Evolutionary conservation across 2,113 vertebrate genomes (phyloP).

Genomic region (Gobius niger): DNA sequence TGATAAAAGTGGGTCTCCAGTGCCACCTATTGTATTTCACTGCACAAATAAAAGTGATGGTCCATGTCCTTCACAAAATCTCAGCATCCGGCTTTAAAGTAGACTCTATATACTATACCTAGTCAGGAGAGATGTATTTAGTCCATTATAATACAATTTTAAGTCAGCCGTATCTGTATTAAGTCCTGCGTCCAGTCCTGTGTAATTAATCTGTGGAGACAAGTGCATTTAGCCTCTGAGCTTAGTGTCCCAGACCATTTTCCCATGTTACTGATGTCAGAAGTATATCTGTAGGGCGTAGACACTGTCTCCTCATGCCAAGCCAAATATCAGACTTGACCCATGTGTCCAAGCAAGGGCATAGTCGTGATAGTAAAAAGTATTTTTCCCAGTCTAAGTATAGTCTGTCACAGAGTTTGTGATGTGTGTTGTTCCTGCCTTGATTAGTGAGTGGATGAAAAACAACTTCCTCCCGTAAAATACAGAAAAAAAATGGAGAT

Average conservation of each 20-base stretch:
- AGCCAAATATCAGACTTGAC: slow-evolving; percentile 66
- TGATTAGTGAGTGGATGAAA: slow-evolving; percentile 13
- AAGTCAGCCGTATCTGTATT: no score
- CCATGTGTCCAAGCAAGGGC: slow-evolving; percentile 30
- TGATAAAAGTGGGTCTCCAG: no score
- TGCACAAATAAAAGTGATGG: no score
- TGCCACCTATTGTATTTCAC: no score
- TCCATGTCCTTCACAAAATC: no score
- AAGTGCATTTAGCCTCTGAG: slow-evolving; percentile 36
- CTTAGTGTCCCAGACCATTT: slow-evolving; percentile 31
- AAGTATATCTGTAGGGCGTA: slow-evolving; percentile 35
- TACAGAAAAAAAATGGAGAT: no score
- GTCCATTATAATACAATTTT: no score
- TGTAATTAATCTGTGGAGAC: slow-evolving; percentile 34
- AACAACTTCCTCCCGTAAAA: background rate
- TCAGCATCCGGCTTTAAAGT: no score
- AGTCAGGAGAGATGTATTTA: no score
- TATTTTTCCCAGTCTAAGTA: slow-evolving; percentile 10
- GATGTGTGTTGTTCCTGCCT: background rate
- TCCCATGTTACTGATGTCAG: slow-evolving; percentile 65
- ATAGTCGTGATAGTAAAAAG: slow-evolving; percentile 54
- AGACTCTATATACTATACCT: no score
- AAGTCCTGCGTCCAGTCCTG: background rate
- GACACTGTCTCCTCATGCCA: slow-evolving; percentile 54
- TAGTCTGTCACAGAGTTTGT: background rate